These are phyloP conservation scores for Lathronympha strigana DNA, from an alignment of 2,888 invertebrate species.

Conservation along the genomic window DNA sequence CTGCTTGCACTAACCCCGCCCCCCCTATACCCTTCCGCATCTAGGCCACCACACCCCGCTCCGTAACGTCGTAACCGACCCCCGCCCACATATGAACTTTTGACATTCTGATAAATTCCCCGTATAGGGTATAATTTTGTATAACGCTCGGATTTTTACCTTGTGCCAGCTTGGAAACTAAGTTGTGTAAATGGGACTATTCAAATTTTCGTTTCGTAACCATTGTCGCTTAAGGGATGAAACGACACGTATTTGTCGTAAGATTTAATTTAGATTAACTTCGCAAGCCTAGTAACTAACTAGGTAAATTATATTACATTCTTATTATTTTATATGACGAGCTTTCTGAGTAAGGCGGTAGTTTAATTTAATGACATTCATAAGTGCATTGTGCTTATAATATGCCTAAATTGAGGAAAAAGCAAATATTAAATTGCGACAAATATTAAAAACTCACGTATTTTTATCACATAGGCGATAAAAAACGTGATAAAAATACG, in stretches of 20 bases:
- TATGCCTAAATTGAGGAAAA: too few species aligned
- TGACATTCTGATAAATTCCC: not conserved
- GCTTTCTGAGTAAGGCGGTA: too few species aligned
- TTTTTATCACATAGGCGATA: too few species aligned
- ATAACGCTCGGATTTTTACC: conserved; percentile 9
- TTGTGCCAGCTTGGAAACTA: conserved; percentile 12
- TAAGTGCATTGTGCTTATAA: too few species aligned
- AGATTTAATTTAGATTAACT: not conserved
- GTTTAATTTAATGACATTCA: too few species aligned
- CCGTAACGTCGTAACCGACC: not conserved
- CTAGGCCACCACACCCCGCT: conserved; percentile 2
- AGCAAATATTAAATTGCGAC: too few species aligned
- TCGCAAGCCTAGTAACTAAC: too few species aligned
- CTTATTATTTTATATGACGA: too few species aligned
- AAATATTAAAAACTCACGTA: too few species aligned
- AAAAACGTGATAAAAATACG: too few species aligned
- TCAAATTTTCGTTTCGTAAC: conserved; percentile 1
- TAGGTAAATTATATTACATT: too few species aligned
- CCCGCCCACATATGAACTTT: not conserved
- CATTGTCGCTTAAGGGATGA: not conserved
- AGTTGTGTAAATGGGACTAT: conserved; percentile 1
- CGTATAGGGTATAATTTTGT: not conserved
- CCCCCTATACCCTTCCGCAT: not conserved
- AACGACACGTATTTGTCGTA: not conserved
- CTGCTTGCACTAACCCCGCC: conserved; percentile 21